phyloP scores from a whole-genome alignment of 2,797 vertebrate species.

The Crocodylus rhombifer region DNA sequence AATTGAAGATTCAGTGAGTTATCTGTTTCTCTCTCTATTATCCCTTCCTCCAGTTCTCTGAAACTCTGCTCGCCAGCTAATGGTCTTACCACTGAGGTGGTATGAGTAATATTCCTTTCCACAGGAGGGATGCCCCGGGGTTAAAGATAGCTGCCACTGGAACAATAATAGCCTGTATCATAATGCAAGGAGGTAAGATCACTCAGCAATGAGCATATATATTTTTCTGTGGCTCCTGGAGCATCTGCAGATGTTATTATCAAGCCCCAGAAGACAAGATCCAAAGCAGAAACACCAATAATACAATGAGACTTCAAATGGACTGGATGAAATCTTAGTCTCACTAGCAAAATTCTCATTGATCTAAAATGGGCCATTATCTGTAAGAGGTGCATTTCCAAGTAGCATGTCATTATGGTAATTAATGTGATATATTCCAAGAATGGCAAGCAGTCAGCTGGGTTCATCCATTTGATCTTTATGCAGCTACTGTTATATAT shows the following conservation, averaged over 20 bases:
- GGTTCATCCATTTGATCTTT: no score
- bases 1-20: background rate
- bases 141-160: background rate
- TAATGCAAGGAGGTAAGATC: background rate
- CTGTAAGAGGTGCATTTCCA: no score
- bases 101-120: background rate
- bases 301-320: no score
- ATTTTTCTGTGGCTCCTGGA: background rate
- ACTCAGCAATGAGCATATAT: background rate
- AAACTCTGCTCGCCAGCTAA: background rate
- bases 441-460: no score
- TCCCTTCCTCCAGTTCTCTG: background rate
- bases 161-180: background rate
- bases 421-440: no score
- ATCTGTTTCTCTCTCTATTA: background rate
- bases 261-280: background rate
- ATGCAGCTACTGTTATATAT: no score
- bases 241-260: background rate
- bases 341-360: no score
- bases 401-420: no score
- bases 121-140: background rate
- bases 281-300: no score
- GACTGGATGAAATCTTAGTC: no score
- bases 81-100: background rate
- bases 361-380: no score